phyloP scores from a whole-genome alignment of 2,797 vertebrate genomes.

The Galaxias olidus region DNA sequence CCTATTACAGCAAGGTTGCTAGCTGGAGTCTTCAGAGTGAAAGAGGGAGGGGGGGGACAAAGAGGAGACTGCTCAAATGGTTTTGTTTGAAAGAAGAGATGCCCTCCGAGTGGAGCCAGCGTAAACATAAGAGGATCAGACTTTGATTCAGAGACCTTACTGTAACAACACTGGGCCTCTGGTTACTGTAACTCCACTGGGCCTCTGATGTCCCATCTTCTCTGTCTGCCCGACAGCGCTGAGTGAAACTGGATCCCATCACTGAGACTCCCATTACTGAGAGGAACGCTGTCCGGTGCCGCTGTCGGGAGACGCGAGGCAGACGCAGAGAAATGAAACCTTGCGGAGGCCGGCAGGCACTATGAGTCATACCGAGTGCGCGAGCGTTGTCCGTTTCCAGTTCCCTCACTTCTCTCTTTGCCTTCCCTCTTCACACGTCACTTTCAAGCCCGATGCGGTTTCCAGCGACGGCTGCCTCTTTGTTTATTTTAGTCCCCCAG shows the following conservation, averaged over 20 bases:
- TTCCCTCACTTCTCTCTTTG: conserved; percentile 6
- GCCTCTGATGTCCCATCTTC: conserved; percentile 34
- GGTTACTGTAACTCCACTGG: conserved; percentile 14
- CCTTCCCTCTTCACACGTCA: conserved; percentile 17
- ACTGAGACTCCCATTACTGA: conserved; percentile 22
- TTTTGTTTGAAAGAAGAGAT: too few relatives aligned
- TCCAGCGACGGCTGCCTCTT: neutral
- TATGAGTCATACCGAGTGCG: conserved; percentile 36
- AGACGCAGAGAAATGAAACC: neutral
- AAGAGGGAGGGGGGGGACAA: too few relatives aligned
- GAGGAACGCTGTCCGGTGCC: conserved; percentile 46
- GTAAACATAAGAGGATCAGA: too few relatives aligned
- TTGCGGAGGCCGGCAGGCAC: neutral
- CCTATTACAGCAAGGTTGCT: too few relatives aligned
- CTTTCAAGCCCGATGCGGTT: neutral
- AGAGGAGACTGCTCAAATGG: too few relatives aligned
- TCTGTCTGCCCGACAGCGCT: neutral
- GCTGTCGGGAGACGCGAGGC: neutral
- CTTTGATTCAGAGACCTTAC: neutral
- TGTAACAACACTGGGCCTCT: conserved; percentile 24
- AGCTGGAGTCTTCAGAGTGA: too few relatives aligned
- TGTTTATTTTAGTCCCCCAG: neutral
- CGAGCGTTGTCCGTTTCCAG: conserved; percentile 32
- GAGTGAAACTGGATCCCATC: conserved; percentile 9
- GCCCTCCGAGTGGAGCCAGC: too few relatives aligned